These are phyloP conservation scores for Amia ocellicauda DNA, from an alignment of 2,113 vertebrate species.

Conservation along the genomic window DNA sequence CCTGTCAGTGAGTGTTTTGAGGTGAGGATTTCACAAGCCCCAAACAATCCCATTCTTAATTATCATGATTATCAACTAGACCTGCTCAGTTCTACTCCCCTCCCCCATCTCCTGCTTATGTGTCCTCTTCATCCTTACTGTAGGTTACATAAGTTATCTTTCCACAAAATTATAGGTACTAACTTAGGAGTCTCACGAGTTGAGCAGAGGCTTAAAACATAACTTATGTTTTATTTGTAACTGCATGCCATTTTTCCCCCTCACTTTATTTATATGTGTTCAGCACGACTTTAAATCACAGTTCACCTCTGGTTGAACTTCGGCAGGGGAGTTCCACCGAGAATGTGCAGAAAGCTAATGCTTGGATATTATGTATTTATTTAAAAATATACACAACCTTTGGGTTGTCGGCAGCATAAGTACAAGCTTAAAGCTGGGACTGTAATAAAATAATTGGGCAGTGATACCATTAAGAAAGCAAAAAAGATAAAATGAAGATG, in stretches of 20 bases:
- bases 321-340: neutral
- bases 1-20: too few species aligned
- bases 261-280: neutral
- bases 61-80: neutral
- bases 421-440: neutral
- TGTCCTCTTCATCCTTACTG: neutral
- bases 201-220: neutral
- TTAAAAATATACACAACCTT: slow-evolving; percentile 3
- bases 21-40: neutral
- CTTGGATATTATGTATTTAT: neutral
- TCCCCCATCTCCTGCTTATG: neutral
- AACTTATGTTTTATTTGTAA: slow-evolving; percentile 6
- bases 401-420: neutral
- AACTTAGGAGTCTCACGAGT: neutral
- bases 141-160: neutral
- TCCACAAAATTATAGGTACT: neutral
- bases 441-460: too few species aligned
- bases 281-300: neutral
- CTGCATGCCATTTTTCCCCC: slow-evolving; percentile 10
- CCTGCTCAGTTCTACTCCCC: neutral
- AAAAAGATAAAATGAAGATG: too few species aligned
- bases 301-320: neutral
- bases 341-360: slow-evolving; percentile 1
- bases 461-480: too few species aligned
- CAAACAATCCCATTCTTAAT: neutral